Evolutionary conservation across 37 sponge, comb jelly and placozoan species (phyloP).

Genomic region (Oscarella lobularis): DNA sequence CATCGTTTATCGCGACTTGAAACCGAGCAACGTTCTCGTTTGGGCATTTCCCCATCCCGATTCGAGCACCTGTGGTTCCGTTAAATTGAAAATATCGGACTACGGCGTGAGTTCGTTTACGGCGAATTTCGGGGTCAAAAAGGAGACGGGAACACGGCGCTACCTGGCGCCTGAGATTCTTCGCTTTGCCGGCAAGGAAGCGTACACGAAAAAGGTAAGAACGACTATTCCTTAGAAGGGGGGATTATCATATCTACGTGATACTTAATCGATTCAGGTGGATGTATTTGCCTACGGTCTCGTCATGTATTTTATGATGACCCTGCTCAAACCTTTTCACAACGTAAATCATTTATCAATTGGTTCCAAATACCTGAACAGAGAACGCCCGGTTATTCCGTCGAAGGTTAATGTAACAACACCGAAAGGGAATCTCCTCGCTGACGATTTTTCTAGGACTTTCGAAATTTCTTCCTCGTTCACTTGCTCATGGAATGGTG

Average conservation of each 20-base stretch:
- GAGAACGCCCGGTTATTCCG: not conserved
- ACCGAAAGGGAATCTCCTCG: not conserved
- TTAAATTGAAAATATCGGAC: conserved; percentile 64
- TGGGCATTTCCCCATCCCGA: conserved; percentile 50
- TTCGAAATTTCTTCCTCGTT: not conserved
- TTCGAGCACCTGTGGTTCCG: conserved; percentile 12
- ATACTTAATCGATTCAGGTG: not conserved
- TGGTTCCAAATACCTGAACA: not conserved
- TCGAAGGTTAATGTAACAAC: not conserved
- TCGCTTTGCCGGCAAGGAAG: conserved; percentile 30
- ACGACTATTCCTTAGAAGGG: not conserved
- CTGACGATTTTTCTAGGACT: not conserved
- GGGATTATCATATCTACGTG: not conserved
- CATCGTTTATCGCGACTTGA: conserved; percentile 74
- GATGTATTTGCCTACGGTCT: not conserved
- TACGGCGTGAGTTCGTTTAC: conserved; percentile 62
- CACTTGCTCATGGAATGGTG: conserved; percentile 65
- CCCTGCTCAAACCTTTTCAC: not conserved
- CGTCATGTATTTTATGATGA: not conserved
- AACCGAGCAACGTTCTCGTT: conserved; percentile 59
- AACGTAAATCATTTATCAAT: not conserved
- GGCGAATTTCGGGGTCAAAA: conserved; percentile 51
- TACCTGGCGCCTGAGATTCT: conserved; percentile 72
- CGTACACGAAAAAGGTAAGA: conserved; percentile 36
- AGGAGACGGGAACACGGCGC: conserved; percentile 41